These are phyloP conservation scores for Excalfactoria chinensis DNA, from an alignment of 2,113 vertebrate genomes.

Conservation along the genomic window DNA sequence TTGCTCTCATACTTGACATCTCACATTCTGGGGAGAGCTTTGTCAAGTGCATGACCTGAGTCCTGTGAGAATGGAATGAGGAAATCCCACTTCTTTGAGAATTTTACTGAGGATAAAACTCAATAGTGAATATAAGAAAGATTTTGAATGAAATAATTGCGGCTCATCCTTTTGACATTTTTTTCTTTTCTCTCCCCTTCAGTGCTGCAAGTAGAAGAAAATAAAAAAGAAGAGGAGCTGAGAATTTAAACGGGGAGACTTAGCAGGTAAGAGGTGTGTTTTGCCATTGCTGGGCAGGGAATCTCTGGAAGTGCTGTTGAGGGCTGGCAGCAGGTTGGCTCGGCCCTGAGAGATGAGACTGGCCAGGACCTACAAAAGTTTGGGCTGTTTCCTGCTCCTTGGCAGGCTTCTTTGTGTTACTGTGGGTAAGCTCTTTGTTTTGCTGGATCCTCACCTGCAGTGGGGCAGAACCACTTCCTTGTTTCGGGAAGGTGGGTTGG, in stretches of 20 bases:
- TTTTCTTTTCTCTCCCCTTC: not conserved
- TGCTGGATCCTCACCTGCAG: not conserved
- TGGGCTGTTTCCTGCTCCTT: not conserved
- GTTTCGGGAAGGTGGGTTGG: accelerated
- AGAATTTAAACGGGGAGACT: conserved; percentile 55
- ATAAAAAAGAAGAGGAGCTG: conserved; percentile 35
- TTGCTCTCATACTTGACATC: not conserved
- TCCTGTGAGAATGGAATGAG: not conserved
- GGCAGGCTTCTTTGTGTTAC: not conserved
- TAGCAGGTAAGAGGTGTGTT: conserved; percentile 71
- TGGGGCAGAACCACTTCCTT: not conserved
- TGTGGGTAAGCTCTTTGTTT: accelerated
- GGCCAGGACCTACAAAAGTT: not conserved
- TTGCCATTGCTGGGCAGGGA: not conserved
- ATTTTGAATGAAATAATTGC: not conserved
- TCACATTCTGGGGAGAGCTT: not conserved
- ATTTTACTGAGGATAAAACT: not conserved
- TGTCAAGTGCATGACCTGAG: not conserved
- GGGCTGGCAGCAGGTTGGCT: not conserved
- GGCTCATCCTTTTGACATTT: not conserved
- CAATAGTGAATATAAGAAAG: not conserved
- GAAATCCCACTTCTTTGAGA: not conserved
- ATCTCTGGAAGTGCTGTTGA: not conserved
- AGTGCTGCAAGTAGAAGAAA: conserved; percentile 64
- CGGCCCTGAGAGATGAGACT: not conserved